A percentile compares a stretch with the other conserved stretches of the same genome.
Evolutionary conservation across 2,797 vertebrate species (phyloP).

Genomic region (Coreius guichenoti): DNA sequence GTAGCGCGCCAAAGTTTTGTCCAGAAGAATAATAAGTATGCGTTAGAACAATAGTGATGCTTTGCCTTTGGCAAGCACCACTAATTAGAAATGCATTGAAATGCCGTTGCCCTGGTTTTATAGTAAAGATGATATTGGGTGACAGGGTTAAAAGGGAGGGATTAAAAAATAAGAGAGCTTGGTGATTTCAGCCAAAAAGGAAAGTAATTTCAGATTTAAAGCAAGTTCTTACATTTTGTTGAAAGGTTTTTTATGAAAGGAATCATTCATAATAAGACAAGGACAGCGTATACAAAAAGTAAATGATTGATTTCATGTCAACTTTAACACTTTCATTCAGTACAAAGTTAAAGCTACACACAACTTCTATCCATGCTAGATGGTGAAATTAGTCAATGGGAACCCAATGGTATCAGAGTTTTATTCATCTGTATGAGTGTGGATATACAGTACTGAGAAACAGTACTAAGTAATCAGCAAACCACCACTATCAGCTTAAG

Average conservation of each 20-base stretch:
- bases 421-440: not conserved
- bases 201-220: not conserved
- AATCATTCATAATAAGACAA: not conserved
- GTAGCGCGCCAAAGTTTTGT: too few relatives aligned
- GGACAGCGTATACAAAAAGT: not conserved
- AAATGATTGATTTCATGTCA: not conserved
- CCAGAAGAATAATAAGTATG: too few relatives aligned
- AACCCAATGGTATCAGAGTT: not conserved
- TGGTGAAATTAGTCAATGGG: not conserved
- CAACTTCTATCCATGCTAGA: not conserved
- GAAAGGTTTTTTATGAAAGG: not conserved
- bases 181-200: not conserved
- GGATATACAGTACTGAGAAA: not conserved
- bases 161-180: not conserved
- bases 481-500: conserved; percentile 39
- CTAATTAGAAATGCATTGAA: not conserved
- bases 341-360: not conserved
- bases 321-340: not conserved
- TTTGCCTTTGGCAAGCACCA: too few relatives aligned
- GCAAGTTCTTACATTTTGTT: not conserved
- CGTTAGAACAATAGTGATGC: too few relatives aligned
- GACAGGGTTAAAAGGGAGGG: not conserved
- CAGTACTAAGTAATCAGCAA: conserved; percentile 23
- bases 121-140: not conserved
- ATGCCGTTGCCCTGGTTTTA: not conserved